A percentile compares a stretch with the other conserved stretches of the same genome.
phyloP scores from a whole-genome alignment of 2,888 invertebrate species.

The Rhorus exstirpatorius region DNA sequence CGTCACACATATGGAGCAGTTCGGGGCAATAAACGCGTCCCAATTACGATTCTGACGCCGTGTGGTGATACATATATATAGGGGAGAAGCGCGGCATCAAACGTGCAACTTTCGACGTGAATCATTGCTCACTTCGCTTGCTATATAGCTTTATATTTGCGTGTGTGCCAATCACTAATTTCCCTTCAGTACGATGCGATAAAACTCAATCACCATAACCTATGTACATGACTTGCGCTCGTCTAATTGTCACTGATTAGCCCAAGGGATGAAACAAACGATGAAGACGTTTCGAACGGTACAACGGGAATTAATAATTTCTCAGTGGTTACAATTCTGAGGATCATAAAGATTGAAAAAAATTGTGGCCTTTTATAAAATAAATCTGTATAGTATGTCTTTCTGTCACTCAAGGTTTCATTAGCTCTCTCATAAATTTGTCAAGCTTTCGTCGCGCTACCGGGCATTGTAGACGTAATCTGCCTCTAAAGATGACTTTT shows the following conservation, averaged over 20 bases:
- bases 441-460: slow-evolving; percentile 16
- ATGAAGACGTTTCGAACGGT: no score
- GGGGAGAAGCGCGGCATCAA: not conserved
- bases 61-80: slow-evolving; percentile 28
- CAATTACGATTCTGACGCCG: slow-evolving; percentile 57
- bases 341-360: no score
- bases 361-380: not conserved
- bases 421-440: not conserved
- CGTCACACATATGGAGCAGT: not conserved
- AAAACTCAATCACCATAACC: no score
- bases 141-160: no score
- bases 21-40: slow-evolving; percentile 5
- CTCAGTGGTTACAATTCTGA: no score
- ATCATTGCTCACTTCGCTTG: not conserved
- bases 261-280: no score
- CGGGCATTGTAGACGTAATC: slow-evolving; percentile 35
- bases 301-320: no score
- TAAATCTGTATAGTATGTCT: not conserved
- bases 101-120: not conserved
- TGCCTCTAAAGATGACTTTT: slow-evolving; percentile 29
- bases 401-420: not conserved
- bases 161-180: no score
- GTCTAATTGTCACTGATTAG: no score
- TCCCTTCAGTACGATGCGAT: no score
- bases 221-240: no score